A percentile compares a stretch with the other conserved stretches of the same genome.
Conservation (phyloP, 1,140 invertebrate species). For the Bombus haemorrhoidalis region DNA sequence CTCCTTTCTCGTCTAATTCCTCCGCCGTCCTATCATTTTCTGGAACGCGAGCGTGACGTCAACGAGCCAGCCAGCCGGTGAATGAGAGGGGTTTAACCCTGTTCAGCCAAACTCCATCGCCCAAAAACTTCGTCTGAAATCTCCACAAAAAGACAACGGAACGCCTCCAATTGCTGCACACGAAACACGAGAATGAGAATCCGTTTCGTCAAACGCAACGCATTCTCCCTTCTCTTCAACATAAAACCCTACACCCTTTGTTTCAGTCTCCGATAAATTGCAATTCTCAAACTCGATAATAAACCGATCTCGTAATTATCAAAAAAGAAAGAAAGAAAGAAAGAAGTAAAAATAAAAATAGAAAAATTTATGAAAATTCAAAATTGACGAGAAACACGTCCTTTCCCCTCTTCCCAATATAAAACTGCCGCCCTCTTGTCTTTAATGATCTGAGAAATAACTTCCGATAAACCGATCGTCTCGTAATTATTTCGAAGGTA, state of each 20-base stretch:
- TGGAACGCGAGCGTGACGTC: slow-evolving; percentile 4
- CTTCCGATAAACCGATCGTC: too few species aligned
- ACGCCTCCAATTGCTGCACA: background rate
- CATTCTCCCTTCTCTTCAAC: background rate
- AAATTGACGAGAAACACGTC: background rate
- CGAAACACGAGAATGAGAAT: background rate
- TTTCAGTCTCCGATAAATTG: background rate
- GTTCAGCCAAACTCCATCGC: background rate
- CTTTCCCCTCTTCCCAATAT: too few species aligned
- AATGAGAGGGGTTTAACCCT: background rate
- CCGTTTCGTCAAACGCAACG: background rate
- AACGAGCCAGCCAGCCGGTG: background rate
- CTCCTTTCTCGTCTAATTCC: background rate
- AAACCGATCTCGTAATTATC: background rate
- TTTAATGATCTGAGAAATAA: too few species aligned
- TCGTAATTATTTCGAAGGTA: too few species aligned
- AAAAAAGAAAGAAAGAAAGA: accelerated
- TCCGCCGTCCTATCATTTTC: background rate
- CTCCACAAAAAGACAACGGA: background rate
- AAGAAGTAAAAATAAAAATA: background rate
- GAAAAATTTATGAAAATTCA: background rate
- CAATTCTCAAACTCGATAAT: background rate
- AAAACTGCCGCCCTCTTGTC: too few species aligned
- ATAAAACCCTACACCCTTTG: too few species aligned
- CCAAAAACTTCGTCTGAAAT: background rate